A percentile compares a stretch with the other conserved stretches of the same genome.
These are phyloP conservation scores for Ectropis grisescens DNA, from an alignment of 1,140 invertebrate genomes.

Conservation along the genomic window DNA sequence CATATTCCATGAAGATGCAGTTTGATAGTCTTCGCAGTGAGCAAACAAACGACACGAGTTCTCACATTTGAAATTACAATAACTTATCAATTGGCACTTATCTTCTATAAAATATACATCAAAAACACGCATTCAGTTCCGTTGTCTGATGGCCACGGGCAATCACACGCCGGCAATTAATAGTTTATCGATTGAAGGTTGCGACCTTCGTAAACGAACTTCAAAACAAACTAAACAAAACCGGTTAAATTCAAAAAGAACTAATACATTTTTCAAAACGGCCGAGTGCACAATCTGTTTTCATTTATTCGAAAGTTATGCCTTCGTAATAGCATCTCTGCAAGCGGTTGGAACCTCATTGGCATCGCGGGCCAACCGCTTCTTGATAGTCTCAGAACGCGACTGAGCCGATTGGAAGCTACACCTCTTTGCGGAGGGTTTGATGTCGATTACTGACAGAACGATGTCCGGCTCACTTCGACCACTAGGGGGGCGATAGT, in stretches of 20 bases:
- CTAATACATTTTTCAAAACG: constrained; percentile 47
- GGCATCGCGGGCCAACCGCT: constrained; percentile 54
- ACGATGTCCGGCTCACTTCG: constrained; percentile 19
- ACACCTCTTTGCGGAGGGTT: too few relatives aligned
- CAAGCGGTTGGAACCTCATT: constrained; percentile 37
- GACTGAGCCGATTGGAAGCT: constrained; percentile 30
- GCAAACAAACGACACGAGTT: constrained; percentile 20
- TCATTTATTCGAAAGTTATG: constrained; percentile 61
- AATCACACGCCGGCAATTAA: constrained; percentile 52
- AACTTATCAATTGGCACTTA: constrained; percentile 51
- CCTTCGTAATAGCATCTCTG: constrained; percentile 57
- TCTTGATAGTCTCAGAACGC: constrained; percentile 23
- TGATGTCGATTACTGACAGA: constrained; percentile 12
- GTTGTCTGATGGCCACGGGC: constrained; percentile 37
- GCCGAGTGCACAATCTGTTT: constrained; percentile 35
- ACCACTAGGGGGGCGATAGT: constrained; percentile 4
- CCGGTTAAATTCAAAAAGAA: constrained; percentile 26
- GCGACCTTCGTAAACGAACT: constrained; percentile 47
- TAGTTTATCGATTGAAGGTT: constrained; percentile 65
- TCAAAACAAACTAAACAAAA: constrained; percentile 55
- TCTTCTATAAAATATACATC: constrained; percentile 42
- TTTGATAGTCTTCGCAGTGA: constrained; percentile 30
- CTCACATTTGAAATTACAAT: constrained; percentile 27
- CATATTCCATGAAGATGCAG: constrained; percentile 79
- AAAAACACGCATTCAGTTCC: constrained; percentile 35